A percentile compares a stretch with the other conserved stretches of the same genome.
Evolutionary conservation across 1,140 invertebrate species (phyloP).

Genomic region (Psilanteris sp.): DNA sequence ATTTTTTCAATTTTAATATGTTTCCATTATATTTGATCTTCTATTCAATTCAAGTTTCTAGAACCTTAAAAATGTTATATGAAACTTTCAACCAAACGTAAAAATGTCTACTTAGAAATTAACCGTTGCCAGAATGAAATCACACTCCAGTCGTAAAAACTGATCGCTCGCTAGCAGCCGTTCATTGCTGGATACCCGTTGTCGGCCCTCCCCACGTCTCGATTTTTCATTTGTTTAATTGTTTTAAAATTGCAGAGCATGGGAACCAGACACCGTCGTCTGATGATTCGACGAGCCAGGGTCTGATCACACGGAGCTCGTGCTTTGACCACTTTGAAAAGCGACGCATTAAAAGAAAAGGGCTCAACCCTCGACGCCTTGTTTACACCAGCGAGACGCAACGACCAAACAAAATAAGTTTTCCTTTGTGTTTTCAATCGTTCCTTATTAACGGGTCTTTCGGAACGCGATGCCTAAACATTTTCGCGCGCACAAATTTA

Average conservation of each 20-base stretch:
- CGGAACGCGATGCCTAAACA: conserved; percentile 16
- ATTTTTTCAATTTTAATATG: too few species aligned
- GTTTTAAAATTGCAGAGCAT: conserved; percentile 72
- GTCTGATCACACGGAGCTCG: conserved; percentile 52
- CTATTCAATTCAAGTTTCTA: too few species aligned
- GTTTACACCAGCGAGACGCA: conserved; percentile 27
- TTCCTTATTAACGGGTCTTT: conserved; percentile 26
- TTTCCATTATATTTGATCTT: too few species aligned
- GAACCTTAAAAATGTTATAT: too few species aligned
- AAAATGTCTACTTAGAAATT: too few species aligned
- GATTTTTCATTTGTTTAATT: conserved; percentile 69
- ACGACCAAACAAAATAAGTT: conserved; percentile 31
- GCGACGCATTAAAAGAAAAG: conserved; percentile 55
- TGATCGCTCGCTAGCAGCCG: conserved; percentile 40
- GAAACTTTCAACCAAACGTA: too few species aligned
- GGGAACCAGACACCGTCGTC: conserved; percentile 64
- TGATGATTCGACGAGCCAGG: conserved; percentile 46
- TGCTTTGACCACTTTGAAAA: conserved; percentile 60
- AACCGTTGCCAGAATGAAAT: too few species aligned
- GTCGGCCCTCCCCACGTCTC: conserved; percentile 2
- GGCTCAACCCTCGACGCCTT: conserved; percentile 21
- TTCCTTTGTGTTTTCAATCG: conserved; percentile 54
- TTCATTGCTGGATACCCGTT: conserved; percentile 5
- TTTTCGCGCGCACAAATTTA: conserved; percentile 9
- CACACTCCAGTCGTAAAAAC: conserved; percentile 71